Conservation (phyloP, 2,113 vertebrate genomes). For the Camarhynchus parvulus region DNA sequence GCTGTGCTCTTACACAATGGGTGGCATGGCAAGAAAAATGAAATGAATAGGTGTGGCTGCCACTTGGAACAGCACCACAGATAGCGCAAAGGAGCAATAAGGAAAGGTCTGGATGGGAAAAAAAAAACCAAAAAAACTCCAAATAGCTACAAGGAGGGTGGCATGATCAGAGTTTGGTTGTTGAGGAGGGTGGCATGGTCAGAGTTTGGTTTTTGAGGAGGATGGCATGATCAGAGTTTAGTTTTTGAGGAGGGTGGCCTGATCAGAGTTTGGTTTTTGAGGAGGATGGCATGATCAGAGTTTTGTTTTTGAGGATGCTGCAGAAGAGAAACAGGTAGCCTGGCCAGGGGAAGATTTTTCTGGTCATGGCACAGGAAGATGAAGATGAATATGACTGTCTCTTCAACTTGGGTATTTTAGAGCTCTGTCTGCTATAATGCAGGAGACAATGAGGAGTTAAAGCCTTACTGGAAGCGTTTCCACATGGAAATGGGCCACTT, state of each 20-base stretch:
- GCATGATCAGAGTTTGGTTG: background rate
- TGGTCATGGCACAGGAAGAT: background rate
- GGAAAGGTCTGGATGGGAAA: background rate
- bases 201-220: background rate
- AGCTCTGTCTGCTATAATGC: background rate
- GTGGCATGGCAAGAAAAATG: background rate
- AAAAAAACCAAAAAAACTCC: background rate
- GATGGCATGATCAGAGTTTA: background rate
- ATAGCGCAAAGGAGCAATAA: background rate
- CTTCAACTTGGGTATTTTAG: background rate
- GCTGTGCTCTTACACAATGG: background rate
- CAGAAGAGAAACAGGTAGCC: background rate
- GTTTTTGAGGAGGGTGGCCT: background rate
- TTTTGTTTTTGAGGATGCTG: background rate
- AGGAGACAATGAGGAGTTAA: background rate
- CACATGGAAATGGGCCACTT: background rate
- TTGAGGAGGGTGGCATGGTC: background rate
- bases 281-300: background rate
- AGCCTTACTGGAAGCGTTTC: background rate
- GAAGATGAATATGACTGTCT: background rate
- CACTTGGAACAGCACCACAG: background rate
- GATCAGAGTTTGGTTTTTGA: background rate
- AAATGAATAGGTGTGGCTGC: background rate
- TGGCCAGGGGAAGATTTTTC: background rate
- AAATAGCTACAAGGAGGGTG: background rate